phyloP scores from a whole-genome alignment of 2,113 vertebrate genomes.

The Panurus biarmicus region DNA sequence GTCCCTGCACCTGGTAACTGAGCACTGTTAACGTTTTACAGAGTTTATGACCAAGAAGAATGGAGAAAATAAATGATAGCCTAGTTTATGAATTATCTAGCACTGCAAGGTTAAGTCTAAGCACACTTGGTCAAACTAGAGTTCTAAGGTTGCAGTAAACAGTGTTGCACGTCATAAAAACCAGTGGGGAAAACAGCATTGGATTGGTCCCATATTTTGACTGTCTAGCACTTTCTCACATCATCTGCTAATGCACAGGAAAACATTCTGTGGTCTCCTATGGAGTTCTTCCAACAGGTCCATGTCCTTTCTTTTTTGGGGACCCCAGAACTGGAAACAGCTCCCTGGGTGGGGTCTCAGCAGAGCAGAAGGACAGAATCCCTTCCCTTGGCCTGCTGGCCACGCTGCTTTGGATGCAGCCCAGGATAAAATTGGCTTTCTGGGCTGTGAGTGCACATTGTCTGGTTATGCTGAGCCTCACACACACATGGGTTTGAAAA shows the following conservation, averaged over 20 bases:
- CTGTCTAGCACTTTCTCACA: not conserved
- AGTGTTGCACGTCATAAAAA: not conserved
- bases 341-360: not conserved
- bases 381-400: not conserved
- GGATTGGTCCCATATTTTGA: not conserved
- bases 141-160: not conserved
- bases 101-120: not conserved
- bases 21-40: not conserved
- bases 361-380: not conserved
- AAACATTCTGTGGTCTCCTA: not conserved
- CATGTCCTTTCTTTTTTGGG: not conserved
- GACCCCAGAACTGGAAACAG: not conserved
- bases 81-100: not conserved
- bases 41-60: not conserved
- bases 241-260: not conserved
- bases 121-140: not conserved
- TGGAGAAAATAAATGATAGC: not conserved
- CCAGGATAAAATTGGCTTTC: not conserved
- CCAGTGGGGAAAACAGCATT: not conserved
- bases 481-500: accelerated
- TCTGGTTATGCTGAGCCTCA: not conserved
- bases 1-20: not conserved
- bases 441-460: not conserved
- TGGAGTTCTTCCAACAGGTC: not conserved
- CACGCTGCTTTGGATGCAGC: not conserved